Evolutionary conservation across 37 sponge, comb jelly and placozoan species (phyloP).

Genomic region (Chondrilla cf. caribensis): DNA sequence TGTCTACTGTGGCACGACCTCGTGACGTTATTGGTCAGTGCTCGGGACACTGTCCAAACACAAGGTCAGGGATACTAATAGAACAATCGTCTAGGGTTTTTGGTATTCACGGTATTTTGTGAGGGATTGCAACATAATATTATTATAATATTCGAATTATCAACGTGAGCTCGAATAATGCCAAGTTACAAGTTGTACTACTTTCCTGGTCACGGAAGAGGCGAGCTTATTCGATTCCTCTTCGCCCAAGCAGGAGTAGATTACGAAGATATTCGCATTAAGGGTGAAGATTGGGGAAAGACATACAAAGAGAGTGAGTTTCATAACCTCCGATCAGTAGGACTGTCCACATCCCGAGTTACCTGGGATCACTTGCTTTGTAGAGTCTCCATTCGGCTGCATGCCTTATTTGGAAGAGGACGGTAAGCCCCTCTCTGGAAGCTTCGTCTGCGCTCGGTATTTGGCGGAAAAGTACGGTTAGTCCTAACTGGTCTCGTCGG

Average conservation of each 20-base stretch:
- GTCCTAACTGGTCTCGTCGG: not conserved
- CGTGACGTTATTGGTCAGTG: too few relatives aligned
- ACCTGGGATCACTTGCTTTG: too few relatives aligned
- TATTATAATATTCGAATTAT: too few relatives aligned
- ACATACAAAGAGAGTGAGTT: slow-evolving; percentile 10
- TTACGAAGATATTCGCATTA: slow-evolving; percentile 23
- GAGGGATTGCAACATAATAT: too few relatives aligned
- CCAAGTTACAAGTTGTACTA: slow-evolving; percentile 33
- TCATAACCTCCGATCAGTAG: not conserved
- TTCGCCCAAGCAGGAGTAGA: slow-evolving; percentile 28
- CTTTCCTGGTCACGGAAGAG: slow-evolving; percentile 22
- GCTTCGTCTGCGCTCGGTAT: slow-evolving; percentile 26
- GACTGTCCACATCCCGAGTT: too few relatives aligned
- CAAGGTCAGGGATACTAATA: too few relatives aligned
- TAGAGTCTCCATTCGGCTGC: slow-evolving; percentile 37
- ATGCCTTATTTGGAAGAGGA: slow-evolving; percentile 60
- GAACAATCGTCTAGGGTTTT: too few relatives aligned
- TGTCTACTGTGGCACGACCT: too few relatives aligned
- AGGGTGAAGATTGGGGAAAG: slow-evolving; percentile 11
- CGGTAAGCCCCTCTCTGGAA: slow-evolving; percentile 45
- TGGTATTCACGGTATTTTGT: too few relatives aligned
- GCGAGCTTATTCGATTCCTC: slow-evolving; percentile 10
- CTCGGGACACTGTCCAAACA: too few relatives aligned
- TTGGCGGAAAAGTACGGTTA: slow-evolving; percentile 51
- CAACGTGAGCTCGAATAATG: not conserved